phyloP scores from a whole-genome alignment of 2,888 invertebrate species.

The Ophraella communa region DNA sequence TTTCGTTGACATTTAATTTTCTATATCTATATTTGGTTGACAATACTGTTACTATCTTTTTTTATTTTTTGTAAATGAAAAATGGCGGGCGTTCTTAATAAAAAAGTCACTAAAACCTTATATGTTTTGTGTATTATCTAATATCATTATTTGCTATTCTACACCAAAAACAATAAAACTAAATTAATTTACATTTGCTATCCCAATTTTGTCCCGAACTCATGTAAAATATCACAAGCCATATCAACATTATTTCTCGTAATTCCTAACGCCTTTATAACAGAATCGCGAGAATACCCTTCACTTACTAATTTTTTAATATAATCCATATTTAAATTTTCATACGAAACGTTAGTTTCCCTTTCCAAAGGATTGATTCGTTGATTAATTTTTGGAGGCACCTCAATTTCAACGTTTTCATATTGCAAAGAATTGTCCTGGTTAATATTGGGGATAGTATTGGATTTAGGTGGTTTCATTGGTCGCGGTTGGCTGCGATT shows the following conservation, averaged over 20 bases:
- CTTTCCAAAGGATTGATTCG: constrained; percentile 54
- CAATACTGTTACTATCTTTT: no score
- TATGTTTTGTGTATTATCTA: no score
- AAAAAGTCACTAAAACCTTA: no score
- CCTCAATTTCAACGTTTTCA: constrained; percentile 41
- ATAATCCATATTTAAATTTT: constrained; percentile 90
- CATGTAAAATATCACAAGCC: constrained; percentile 77
- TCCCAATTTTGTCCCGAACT: constrained; percentile 52
- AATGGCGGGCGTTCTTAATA: no score
- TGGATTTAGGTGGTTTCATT: constrained; percentile 61
- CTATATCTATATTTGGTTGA: no score
- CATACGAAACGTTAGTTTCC: constrained; percentile 68
- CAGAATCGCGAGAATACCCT: constrained; percentile 90
- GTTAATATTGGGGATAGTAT: constrained; percentile 67
- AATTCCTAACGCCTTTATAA: constrained; percentile 89
- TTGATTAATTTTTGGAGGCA: constrained; percentile 16
- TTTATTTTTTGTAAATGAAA: no score
- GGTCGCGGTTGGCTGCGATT: constrained; percentile 43
- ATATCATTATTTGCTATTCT: constrained; percentile 9
- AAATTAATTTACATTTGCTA: constrained; percentile 40
- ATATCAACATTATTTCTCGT: constrained; percentile 93
- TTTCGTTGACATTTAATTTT: no score
- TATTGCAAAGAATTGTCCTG: constrained; percentile 33
- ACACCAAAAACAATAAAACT: background rate
- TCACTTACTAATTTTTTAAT: constrained; percentile 87